Percentiles rank a stretch among this genome's conserved stretches.
Conservation (phyloP, 2,113 vertebrate genomes). For the Uria aalge region DNA sequence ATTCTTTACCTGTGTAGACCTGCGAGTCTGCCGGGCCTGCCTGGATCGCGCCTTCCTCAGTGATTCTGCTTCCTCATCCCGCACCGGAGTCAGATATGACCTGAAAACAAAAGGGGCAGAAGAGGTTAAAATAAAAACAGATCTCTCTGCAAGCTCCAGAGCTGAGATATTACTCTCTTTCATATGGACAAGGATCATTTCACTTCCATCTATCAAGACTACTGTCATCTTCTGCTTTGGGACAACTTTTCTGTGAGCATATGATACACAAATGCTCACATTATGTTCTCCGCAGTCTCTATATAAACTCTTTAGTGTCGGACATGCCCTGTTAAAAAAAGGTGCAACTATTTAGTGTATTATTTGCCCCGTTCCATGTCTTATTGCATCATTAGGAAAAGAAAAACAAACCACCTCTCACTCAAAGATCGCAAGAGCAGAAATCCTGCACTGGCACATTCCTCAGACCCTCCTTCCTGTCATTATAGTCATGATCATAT, state of each 20-base stretch:
- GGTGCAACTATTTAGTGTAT: not conserved
- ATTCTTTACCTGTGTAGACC: constrained; percentile 87
- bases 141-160: not conserved
- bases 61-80: constrained; percentile 93
- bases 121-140: not conserved
- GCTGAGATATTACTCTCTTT: not conserved
- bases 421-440: not conserved
- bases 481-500: not conserved
- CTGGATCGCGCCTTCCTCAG: constrained; percentile 91
- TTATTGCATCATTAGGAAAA: not conserved
- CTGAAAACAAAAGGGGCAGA: constrained; percentile 22
- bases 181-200: not conserved
- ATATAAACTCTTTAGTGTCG: not conserved
- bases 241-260: not conserved
- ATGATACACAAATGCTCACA: not conserved
- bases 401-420: not conserved
- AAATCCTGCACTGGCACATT: not conserved
- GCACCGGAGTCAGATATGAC: constrained; percentile 84
- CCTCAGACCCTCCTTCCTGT: not conserved
- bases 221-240: not conserved
- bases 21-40: constrained; percentile 90
- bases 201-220: not conserved
- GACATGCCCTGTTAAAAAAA: not conserved
- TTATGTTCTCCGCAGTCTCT: not conserved
- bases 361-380: not conserved